Evolutionary conservation across 2,797 vertebrate species (phyloP).

Genomic region (Sebastolobus alascanus): DNA sequence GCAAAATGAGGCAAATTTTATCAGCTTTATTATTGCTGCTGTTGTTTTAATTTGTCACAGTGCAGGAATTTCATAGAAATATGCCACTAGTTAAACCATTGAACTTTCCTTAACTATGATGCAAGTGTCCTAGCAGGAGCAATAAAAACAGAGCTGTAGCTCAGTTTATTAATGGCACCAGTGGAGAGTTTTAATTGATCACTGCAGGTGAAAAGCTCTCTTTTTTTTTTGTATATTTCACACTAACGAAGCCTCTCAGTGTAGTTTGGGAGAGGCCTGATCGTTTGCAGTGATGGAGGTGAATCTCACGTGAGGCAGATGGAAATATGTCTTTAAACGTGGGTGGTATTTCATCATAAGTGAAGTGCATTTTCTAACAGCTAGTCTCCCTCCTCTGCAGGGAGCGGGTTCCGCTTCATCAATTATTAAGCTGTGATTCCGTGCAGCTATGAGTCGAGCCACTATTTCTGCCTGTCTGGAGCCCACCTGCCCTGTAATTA

Average conservation of each 20-base stretch:
- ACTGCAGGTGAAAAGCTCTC: not conserved
- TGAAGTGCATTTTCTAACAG: slow-evolving; percentile 50
- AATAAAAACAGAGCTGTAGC: slow-evolving; percentile 22
- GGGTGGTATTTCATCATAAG: slow-evolving; percentile 49
- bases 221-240: slow-evolving; percentile 5
- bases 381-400: slow-evolving; percentile 42
- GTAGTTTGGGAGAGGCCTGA: not conserved
- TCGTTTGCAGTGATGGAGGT: slow-evolving; percentile 17
- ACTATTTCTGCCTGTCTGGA: slow-evolving; percentile 75
- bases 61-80: slow-evolving; percentile 10
- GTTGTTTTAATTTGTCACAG: slow-evolving; percentile 38
- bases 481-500: slow-evolving; percentile 84
- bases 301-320: slow-evolving; percentile 17
- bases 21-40: not conserved
- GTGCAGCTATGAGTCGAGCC: slow-evolving; percentile 59
- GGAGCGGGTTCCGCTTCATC: slow-evolving; percentile 72
- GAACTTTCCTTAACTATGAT: slow-evolving; percentile 22
- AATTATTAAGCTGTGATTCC: slow-evolving; percentile 75
- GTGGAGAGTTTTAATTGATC: slow-evolving; percentile 50
- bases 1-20: not conserved
- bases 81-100: not conserved
- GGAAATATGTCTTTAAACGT: slow-evolving; percentile 48
- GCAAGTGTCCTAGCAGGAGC: slow-evolving; percentile 29
- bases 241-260: slow-evolving; percentile 14
- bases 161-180: slow-evolving; percentile 28